Evolutionary conservation across 2,113 vertebrate species (phyloP).

Genomic region (Triplophysa tibetana): DNA sequence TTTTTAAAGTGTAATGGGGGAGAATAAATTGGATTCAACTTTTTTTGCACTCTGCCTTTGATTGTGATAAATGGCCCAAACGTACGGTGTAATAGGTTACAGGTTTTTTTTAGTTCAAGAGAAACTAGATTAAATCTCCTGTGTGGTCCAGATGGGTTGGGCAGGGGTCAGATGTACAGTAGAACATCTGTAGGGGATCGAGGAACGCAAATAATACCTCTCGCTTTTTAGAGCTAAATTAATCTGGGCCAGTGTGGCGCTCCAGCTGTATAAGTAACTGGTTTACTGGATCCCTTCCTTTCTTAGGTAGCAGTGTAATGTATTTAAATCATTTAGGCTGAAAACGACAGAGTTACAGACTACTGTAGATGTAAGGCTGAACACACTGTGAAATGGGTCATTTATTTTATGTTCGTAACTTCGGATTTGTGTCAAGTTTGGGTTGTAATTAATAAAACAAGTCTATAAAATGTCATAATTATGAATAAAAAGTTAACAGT

Average conservation of each 20-base stretch:
- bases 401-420: no score
- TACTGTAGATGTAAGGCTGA: no score
- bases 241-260: not conserved
- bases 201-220: not conserved
- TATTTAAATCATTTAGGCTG: no score
- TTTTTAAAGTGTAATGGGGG: conserved; percentile 20
- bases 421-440: no score
- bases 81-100: conserved; percentile 37
- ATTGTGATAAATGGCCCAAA: conserved; percentile 52
- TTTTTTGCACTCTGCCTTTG: conserved; percentile 36
- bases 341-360: no score
- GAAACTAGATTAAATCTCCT: conserved; percentile 46
- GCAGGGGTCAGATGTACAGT: conserved; percentile 13
- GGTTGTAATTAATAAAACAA: no score
- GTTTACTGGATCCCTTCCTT: no score
- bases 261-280: no score
- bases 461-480: no score
- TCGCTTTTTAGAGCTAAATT: conserved; percentile 7
- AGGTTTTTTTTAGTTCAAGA: conserved; percentile 43
- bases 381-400: no score
- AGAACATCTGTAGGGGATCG: not conserved
- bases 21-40: conserved; percentile 47
- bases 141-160: not conserved
- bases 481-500: not conserved
- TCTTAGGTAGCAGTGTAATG: no score